Evolutionary conservation across 1,140 invertebrate genomes (phyloP).

Genomic region (Spodoptera frugiperda): DNA sequence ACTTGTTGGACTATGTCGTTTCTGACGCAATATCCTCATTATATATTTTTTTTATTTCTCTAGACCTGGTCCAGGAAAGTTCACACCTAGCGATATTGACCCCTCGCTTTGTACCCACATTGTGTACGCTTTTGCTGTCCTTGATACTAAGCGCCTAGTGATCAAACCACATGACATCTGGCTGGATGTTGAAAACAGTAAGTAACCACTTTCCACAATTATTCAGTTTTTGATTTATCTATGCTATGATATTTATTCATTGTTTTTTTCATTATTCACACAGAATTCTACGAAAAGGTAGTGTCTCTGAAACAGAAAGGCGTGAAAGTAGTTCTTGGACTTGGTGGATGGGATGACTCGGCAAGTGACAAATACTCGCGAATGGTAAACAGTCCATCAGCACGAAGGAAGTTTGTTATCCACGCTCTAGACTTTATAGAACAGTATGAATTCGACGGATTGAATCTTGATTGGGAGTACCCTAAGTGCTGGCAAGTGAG

Average conservation of each 20-base stretch:
- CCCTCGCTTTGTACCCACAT: slow-evolving; percentile 95
- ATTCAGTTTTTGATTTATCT: neutral
- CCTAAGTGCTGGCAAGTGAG: slow-evolving; percentile 96
- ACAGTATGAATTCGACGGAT: slow-evolving; percentile 93
- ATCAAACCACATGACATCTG: slow-evolving; percentile 95
- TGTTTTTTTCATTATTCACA: slow-evolving; percentile 81
- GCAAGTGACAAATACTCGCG: slow-evolving; percentile 94
- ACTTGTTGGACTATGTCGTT: no score
- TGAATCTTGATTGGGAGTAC: slow-evolving; percentile 97
- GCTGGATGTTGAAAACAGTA: slow-evolving; percentile 95
- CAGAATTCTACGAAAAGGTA: slow-evolving; percentile 94
- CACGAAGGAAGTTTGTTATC: slow-evolving; percentile 90
- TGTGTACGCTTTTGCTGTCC: slow-evolving; percentile 96
- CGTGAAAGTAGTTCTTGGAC: slow-evolving; percentile 93
- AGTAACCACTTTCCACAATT: slow-evolving; percentile 63
- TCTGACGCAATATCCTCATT: neutral
- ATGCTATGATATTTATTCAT: neutral
- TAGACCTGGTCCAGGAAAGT: slow-evolving; percentile 92
- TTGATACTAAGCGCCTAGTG: slow-evolving; percentile 91
- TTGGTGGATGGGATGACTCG: slow-evolving; percentile 97
- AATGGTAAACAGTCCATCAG: slow-evolving; percentile 90
- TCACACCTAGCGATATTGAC: slow-evolving; percentile 93
- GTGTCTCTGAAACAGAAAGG: slow-evolving; percentile 91
- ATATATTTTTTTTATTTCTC: slow-evolving; percentile 24
- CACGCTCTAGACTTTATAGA: slow-evolving; percentile 92